phyloP scores from a whole-genome alignment of 2,888 invertebrate genomes.

The Acanthococcus lagerstroemiae region DNA sequence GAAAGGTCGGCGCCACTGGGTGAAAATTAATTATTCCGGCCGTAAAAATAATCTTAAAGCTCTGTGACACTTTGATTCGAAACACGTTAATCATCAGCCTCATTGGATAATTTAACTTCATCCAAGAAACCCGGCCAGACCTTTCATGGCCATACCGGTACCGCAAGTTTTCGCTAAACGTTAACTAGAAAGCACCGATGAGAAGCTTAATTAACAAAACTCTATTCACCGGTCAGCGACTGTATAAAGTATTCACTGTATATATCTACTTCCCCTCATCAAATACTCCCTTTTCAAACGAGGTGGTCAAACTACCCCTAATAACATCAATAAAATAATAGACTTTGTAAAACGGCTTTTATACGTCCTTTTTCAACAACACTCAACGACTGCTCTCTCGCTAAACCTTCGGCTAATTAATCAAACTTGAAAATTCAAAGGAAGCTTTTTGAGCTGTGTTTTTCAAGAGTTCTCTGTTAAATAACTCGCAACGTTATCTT shows the following conservation, averaged over 20 bases:
- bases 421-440: conserved; percentile 20
- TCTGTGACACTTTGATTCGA: no score
- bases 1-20: no score
- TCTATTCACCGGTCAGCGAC: conserved; percentile 17
- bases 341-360: conserved; percentile 25
- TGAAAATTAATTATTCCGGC: no score
- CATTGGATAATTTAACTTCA: no score
- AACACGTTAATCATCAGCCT: no score
- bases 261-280: conserved; percentile 13
- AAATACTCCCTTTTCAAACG: conserved; percentile 23
- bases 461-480: background rate
- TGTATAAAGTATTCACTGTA: no score
- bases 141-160: no score
- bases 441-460: conserved; percentile 11
- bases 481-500: background rate
- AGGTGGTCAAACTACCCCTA: conserved; percentile 30
- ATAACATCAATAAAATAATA: conserved; percentile 31
- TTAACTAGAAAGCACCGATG: conserved; percentile 8
- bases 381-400: conserved; percentile 11
- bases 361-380: conserved; percentile 10
- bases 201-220: conserved; percentile 19
- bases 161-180: no score
- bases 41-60: no score
- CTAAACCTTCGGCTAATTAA: conserved; percentile 13
- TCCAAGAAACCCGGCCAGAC: no score